A percentile compares a stretch with the other conserved stretches of the same genome.
These are phyloP conservation scores for Brachionus rotundiformis DNA, from an alignment of 1,140 invertebrate genomes.

Conservation along the genomic window DNA sequence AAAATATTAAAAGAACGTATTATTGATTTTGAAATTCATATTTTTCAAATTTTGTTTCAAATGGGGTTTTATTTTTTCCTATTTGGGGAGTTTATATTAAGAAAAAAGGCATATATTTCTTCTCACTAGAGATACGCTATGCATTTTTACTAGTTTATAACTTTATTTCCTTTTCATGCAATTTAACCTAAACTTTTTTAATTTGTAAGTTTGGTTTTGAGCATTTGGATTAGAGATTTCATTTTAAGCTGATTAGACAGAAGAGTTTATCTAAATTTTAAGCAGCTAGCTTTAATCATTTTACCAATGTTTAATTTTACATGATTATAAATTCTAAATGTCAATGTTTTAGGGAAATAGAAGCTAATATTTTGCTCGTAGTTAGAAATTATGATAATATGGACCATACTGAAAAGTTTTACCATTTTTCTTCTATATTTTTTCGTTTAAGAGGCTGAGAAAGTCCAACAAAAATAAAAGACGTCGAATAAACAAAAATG, in stretches of 20 bases:
- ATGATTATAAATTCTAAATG: neutral
- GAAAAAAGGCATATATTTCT: slow-evolving; percentile 9
- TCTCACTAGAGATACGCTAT: neutral
- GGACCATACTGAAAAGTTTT: no score
- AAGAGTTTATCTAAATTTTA: neutral
- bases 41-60: neutral
- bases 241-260: no score
- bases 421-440: neutral
- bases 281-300: neutral
- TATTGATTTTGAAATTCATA: slow-evolving; percentile 12
- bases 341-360: neutral
- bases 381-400: no score
- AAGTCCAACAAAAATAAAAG: neutral
- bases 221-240: neutral
- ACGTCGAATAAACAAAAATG: slow-evolving; percentile 1
- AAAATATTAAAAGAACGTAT: neutral
- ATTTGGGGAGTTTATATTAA: neutral
- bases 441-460: neutral
- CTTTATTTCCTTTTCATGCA: slow-evolving; percentile 14
- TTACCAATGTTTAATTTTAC: neutral
- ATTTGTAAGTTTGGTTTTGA: neutral
- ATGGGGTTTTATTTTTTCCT: slow-evolving; percentile 9
- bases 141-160: neutral
- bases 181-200: neutral
- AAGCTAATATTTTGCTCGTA: no score